Evolutionary conservation across 2,113 vertebrate genomes (phyloP).

Genomic region (Abramis brama): DNA sequence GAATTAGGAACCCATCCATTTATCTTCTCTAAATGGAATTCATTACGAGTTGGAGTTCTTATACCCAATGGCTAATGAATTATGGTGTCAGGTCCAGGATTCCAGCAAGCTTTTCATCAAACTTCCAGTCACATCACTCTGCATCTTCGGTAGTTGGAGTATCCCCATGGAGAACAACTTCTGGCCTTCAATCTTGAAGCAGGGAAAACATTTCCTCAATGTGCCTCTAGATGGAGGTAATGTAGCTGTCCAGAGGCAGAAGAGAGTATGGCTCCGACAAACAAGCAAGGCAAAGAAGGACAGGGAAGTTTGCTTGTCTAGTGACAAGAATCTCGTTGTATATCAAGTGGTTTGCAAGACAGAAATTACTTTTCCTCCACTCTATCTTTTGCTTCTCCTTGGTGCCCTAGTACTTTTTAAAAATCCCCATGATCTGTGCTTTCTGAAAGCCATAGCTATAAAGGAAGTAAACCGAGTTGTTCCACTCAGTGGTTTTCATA

Average conservation of each 20-base stretch:
- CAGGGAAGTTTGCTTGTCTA: conserved; percentile 60
- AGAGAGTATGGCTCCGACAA: conserved; percentile 70
- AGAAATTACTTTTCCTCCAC: neutral
- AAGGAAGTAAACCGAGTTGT: neutral
- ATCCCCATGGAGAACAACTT: neutral
- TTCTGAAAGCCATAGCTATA: neutral
- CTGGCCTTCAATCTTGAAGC: neutral
- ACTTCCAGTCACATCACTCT: too few relatives aligned
- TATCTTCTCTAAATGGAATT: too few relatives aligned
- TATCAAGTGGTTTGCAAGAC: neutral
- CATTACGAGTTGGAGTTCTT: too few relatives aligned
- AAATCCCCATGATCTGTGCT: neutral
- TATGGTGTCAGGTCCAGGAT: too few relatives aligned
- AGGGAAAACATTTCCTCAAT: conserved; percentile 59
- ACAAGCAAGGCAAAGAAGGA: conserved; percentile 74
- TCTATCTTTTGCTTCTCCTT: neutral
- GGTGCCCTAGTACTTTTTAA: neutral
- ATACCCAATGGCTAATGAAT: too few relatives aligned
- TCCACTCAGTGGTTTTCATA: neutral
- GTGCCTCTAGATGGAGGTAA: conserved; percentile 73
- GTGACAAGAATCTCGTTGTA: neutral
- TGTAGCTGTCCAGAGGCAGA: conserved; percentile 68
- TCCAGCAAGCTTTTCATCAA: too few relatives aligned
- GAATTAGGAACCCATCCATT: neutral
- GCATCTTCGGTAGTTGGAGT: too few relatives aligned